Percentiles rank a stretch among this genome's conserved stretches.
Evolutionary conservation across 2,797 vertebrate genomes (phyloP).

Genomic region (Clarias laeviceps): DNA sequence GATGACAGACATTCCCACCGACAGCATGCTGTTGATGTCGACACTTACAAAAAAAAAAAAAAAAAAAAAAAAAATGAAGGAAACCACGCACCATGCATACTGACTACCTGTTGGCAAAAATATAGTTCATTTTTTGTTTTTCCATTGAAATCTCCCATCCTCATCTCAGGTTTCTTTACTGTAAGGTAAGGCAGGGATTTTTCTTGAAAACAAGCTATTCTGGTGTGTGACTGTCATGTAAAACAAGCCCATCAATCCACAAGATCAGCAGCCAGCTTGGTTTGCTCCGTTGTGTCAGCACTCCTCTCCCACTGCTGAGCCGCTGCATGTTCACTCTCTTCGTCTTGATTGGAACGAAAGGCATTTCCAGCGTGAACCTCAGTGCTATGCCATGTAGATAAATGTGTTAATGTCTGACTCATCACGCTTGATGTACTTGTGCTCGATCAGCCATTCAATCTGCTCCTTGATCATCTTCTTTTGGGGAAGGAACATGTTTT

Average conservation of each 20-base stretch:
- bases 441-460: slow-evolving; percentile 99
- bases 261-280: slow-evolving; percentile 69
- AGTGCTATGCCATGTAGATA: slow-evolving; percentile 95
- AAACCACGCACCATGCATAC: slow-evolving; percentile 83
- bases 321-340: slow-evolving; percentile 53
- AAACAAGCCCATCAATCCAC: slow-evolving; percentile 72
- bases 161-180: slow-evolving; percentile 56
- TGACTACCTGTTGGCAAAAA: slow-evolving; percentile 89
- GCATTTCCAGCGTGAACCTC: slow-evolving; percentile 52
- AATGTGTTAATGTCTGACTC: slow-evolving; percentile 98
- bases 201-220: slow-evolving; percentile 71
- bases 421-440: slow-evolving; percentile 98
- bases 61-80: slow-evolving; percentile 68
- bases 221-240: slow-evolving; percentile 76
- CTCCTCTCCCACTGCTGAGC: slow-evolving; percentile 47
- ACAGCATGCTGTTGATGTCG: slow-evolving; percentile 92
- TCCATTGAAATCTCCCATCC: slow-evolving; percentile 52
- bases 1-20: slow-evolving; percentile 82
- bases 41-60: slow-evolving; percentile 67
- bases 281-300: slow-evolving; percentile 52
- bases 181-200: slow-evolving; percentile 93
- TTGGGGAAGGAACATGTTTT: slow-evolving; percentile 99
- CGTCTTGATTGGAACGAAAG: slow-evolving; percentile 58
- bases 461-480: slow-evolving; percentile 99
- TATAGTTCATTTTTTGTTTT: slow-evolving; percentile 69